Conservation (phyloP, 2,797 vertebrate species). For the Philypnodon macrostomus region DNA sequence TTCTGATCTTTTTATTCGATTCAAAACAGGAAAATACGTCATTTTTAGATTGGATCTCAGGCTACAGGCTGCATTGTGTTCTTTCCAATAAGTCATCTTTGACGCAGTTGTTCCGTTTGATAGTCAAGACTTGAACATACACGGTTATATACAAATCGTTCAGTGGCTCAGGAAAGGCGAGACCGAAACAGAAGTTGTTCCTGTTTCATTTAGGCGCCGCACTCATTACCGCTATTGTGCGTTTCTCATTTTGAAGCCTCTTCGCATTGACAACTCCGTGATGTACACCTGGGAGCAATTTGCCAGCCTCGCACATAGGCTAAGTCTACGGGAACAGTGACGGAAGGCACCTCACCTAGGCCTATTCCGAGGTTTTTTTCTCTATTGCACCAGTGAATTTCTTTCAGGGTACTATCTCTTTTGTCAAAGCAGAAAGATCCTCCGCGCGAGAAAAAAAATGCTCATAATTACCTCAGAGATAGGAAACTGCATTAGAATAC, state of each 20-base stretch:
- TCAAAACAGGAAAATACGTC: constrained; percentile 10
- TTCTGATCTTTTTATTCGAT: constrained; percentile 57
- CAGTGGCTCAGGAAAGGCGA: constrained; percentile 32
- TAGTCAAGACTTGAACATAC: constrained; percentile 1
- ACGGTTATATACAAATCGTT: constrained; percentile 20
- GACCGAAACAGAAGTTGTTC: constrained; percentile 79
- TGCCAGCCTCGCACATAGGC: constrained; percentile 86
- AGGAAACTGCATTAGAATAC: constrained; percentile 99
- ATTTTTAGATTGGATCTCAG: neutral
- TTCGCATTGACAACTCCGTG: constrained; percentile 89
- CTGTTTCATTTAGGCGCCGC: constrained; percentile 82
- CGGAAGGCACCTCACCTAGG: constrained; percentile 92
- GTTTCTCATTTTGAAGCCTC: constrained; percentile 91
- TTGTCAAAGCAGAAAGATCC: constrained; percentile 99
- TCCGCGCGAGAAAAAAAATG: constrained; percentile 97
- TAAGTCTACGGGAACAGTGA: constrained; percentile 82
- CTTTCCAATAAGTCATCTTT: constrained; percentile 7
- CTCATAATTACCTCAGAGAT: constrained; percentile 99
- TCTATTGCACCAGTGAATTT: constrained; percentile 91
- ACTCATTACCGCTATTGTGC: constrained; percentile 93
- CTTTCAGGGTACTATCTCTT: constrained; percentile 98
- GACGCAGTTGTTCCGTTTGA: constrained; percentile 7
- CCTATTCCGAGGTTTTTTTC: constrained; percentile 76
- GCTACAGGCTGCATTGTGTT: neutral
- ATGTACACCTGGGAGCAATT: constrained; percentile 99